These are phyloP conservation scores for Punctoribates punctum DNA, from an alignment of 2,888 invertebrate species.

Conservation along the genomic window DNA sequence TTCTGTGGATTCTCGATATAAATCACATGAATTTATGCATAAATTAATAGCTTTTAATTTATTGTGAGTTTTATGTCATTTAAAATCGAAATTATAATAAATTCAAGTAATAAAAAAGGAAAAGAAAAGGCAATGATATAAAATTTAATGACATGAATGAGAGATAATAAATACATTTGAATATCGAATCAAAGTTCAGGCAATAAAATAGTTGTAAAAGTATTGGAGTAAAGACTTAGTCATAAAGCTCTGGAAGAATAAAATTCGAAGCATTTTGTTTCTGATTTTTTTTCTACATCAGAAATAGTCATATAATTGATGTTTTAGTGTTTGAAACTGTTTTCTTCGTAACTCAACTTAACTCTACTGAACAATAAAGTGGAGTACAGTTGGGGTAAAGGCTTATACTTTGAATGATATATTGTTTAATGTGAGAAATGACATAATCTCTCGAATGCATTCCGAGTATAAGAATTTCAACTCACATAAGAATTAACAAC, in stretches of 20 bases:
- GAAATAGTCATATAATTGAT: not conserved
- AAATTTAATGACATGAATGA: no score
- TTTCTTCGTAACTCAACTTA: not conserved
- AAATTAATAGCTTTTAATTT: no score
- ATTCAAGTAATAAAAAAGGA: no score
- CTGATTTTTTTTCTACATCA: not conserved
- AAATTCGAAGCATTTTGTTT: not conserved
- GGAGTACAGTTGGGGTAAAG: not conserved
- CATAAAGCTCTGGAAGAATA: not conserved
- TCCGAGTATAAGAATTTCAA: not conserved
- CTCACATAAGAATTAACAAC: slow-evolving; percentile 7
- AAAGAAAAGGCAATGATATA: no score
- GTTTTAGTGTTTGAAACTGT: not conserved
- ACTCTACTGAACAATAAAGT: not conserved
- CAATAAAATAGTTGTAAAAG: not conserved
- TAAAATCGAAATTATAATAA: no score
- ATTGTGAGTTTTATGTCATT: no score
- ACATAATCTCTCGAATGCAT: slow-evolving; percentile 20
- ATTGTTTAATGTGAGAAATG: slow-evolving; percentile 7
- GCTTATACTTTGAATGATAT: slow-evolving; percentile 14
- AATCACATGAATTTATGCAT: no score
- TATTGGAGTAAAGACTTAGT: not conserved
- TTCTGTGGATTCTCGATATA: no score
- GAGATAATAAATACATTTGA: not conserved
- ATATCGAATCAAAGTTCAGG: not conserved